phyloP scores from a whole-genome alignment of 1,140 invertebrate species.

The Homalodisca vitripennis region DNA sequence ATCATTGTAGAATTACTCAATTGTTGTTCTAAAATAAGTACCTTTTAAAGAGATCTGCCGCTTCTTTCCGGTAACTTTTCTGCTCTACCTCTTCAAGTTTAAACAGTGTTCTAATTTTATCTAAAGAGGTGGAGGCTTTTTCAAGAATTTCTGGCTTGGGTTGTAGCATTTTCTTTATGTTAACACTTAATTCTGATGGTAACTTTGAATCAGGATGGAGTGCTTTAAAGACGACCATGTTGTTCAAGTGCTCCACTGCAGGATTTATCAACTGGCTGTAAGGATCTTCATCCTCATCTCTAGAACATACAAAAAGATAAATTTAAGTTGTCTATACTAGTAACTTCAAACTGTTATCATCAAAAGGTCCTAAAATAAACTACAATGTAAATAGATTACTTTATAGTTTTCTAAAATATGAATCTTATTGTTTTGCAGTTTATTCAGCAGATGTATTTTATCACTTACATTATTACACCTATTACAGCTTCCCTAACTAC shows the following conservation, averaged over 20 bases:
- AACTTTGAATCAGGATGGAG: not conserved
- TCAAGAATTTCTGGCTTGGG: not conserved
- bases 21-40: too few species aligned
- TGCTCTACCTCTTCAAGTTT: not conserved
- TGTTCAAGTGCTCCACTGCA: not conserved
- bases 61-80: not conserved
- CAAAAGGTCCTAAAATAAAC: too few species aligned
- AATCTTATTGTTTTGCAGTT: too few species aligned
- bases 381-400: too few species aligned
- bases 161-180: not conserved
- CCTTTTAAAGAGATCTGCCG: slow-evolving; percentile 1
- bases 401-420: too few species aligned
- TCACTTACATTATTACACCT: too few species aligned
- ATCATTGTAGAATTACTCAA: too few species aligned
- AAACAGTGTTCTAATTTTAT: not conserved
- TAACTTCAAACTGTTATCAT: too few species aligned
- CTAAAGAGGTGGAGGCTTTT: not conserved
- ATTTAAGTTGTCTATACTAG: too few species aligned
- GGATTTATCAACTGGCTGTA: not conserved
- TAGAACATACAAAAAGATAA: not conserved
- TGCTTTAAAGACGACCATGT: not conserved
- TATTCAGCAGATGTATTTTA: too few species aligned
- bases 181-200: not conserved
- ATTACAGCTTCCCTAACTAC: too few species aligned
- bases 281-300: not conserved